Percentiles rank a stretch among this genome's conserved stretches.
These are phyloP conservation scores for Drosophila subpulchrella DNA, from an alignment of 1,140 invertebrate species.

Conservation along the genomic window DNA sequence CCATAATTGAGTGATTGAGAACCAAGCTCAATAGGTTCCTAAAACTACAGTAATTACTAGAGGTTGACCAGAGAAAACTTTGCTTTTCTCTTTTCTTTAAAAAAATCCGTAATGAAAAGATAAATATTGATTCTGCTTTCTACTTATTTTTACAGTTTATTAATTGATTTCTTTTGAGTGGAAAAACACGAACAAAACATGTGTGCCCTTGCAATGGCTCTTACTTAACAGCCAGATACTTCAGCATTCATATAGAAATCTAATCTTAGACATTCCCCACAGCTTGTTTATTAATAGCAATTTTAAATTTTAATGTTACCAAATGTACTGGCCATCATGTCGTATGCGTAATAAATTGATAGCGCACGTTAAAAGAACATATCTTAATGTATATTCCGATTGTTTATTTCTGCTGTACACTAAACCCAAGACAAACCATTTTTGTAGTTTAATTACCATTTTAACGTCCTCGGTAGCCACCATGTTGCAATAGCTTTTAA, in stretches of 20 bases:
- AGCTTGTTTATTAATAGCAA: neutral
- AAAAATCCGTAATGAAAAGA: too few species aligned
- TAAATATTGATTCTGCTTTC: too few species aligned
- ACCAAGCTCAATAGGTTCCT: neutral
- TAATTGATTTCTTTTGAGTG: too few species aligned
- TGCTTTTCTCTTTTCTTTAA: too few species aligned
- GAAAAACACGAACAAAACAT: too few species aligned
- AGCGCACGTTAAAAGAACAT: neutral
- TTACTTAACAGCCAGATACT: neutral
- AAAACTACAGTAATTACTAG: too few species aligned
- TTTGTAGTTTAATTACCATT: constrained; percentile 42
- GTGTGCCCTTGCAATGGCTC: neutral
- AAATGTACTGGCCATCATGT: neutral
- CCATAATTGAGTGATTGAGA: neutral
- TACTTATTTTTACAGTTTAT: too few species aligned
- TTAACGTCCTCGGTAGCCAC: constrained; percentile 66
- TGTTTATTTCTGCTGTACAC: too few species aligned
- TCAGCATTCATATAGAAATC: neutral
- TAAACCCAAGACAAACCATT: neutral
- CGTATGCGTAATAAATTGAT: constrained; percentile 7
- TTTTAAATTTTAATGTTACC: neutral
- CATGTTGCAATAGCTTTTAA: constrained; percentile 32
- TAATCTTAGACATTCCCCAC: neutral
- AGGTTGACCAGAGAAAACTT: too few species aligned
- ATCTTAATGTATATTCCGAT: too few species aligned